phyloP scores from a whole-genome alignment of 2,888 invertebrate genomes.

The Entomobrya proxima region DNA sequence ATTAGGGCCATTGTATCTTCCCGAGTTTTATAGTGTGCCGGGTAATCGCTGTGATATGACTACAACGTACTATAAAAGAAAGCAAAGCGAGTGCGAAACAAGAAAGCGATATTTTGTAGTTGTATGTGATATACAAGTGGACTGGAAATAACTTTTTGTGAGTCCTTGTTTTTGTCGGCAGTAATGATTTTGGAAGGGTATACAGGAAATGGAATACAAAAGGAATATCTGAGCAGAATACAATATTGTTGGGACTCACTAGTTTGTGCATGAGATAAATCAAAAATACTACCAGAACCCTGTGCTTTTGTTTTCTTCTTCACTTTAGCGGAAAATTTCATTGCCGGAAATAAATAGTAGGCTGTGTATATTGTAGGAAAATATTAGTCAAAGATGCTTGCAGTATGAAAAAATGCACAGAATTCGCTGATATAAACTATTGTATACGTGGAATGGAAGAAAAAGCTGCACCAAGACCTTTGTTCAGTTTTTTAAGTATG shows the following conservation, averaged over 20 bases:
- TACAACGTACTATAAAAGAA: neutral
- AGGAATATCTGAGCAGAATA: conserved; percentile 40
- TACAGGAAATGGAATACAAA: conserved; percentile 34
- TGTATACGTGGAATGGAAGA: too few relatives aligned
- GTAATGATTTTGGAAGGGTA: conserved; percentile 11
- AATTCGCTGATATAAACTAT: too few relatives aligned
- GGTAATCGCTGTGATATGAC: neutral
- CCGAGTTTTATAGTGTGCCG: neutral
- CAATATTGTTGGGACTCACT: neutral
- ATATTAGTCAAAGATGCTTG: too few relatives aligned
- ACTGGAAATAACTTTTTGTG: conserved; percentile 21
- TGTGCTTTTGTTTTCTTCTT: conserved; percentile 21
- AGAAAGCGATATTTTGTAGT: neutral
- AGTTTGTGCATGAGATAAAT: conserved; percentile 7
- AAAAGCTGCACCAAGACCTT: too few relatives aligned
- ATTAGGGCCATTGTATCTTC: conserved; percentile 38
- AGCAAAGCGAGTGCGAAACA: neutral
- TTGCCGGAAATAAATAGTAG: conserved; percentile 5
- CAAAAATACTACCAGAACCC: conserved; percentile 16
- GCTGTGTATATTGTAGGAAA: too few relatives aligned
- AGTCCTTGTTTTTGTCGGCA: neutral
- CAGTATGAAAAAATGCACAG: too few relatives aligned
- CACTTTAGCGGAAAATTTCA: neutral
- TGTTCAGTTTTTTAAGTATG: too few relatives aligned
- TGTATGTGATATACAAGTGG: conserved; percentile 8